Conservation (phyloP, 1,140 invertebrate species). For the Apolygus lucorum region DNA sequence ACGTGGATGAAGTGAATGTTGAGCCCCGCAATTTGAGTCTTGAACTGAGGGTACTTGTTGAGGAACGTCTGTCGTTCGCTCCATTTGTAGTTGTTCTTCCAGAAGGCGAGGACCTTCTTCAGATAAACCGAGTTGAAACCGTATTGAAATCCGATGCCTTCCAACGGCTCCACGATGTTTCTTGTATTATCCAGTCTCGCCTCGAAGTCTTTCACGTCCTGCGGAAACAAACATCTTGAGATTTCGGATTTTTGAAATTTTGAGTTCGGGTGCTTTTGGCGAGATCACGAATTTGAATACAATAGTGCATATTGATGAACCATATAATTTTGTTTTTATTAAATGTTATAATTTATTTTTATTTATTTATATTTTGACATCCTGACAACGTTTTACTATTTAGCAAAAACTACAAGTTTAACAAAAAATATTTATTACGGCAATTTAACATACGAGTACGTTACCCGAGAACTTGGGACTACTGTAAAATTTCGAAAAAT, state of each 20-base stretch:
- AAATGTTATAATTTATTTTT: neutral
- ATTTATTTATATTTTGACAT: neutral
- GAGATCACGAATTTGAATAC: neutral
- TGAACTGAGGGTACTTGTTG: constrained; percentile 65
- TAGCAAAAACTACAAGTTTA: too few species aligned
- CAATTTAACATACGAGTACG: too few species aligned
- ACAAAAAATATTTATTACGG: too few species aligned
- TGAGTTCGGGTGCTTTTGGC: neutral
- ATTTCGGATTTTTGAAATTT: neutral
- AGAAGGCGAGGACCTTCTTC: constrained; percentile 55
- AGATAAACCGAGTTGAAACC: constrained; percentile 65
- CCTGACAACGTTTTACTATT: neutral
- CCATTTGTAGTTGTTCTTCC: constrained; percentile 70
- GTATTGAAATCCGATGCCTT: constrained; percentile 61
- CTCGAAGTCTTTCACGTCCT: constrained; percentile 28
- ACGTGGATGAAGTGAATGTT: constrained; percentile 65
- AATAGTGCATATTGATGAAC: neutral
- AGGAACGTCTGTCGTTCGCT: constrained; percentile 52
- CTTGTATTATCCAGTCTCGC: constrained; percentile 25
- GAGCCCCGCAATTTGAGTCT: constrained; percentile 57
- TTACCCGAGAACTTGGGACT: too few species aligned
- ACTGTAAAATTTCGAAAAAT: too few species aligned
- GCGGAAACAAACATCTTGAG: neutral
- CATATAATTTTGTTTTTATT: neutral
- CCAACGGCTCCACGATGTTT: constrained; percentile 43